Evolutionary conservation across 2,888 invertebrate genomes (phyloP).

Genomic region (Drosophila acutilabella): DNA sequence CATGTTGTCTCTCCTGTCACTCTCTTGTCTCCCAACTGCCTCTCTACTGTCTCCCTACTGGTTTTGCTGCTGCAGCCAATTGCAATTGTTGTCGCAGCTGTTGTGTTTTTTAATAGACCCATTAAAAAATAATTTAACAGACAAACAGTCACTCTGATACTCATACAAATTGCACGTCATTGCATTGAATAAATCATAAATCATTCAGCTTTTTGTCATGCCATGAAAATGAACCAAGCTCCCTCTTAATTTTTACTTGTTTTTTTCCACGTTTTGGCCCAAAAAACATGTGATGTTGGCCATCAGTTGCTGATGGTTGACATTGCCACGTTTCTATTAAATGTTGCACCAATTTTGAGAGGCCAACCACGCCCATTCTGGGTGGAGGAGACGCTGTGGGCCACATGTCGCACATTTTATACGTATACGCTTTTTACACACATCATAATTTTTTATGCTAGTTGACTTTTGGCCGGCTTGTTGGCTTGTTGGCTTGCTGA

Average conservation of each 20-base stretch:
- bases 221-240: slow-evolving; percentile 50
- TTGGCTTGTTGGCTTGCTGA: slow-evolving; percentile 48
- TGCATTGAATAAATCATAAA: slow-evolving; percentile 80
- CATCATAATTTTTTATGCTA: slow-evolving; percentile 81
- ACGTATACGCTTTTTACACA: slow-evolving; percentile 71
- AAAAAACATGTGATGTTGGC: slow-evolving; percentile 61
- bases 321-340: slow-evolving; percentile 72
- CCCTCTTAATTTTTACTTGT: not conserved
- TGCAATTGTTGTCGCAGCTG: slow-evolving; percentile 67
- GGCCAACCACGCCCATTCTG: not conserved
- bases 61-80: slow-evolving; percentile 48
- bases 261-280: slow-evolving; percentile 3
- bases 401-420: slow-evolving; percentile 26
- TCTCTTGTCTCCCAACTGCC: slow-evolving; percentile 1
- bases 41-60: slow-evolving; percentile 4
- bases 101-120: slow-evolving; percentile 81
- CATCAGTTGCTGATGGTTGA: slow-evolving; percentile 50
- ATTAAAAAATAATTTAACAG: slow-evolving; percentile 77
- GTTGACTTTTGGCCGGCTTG: slow-evolving; percentile 74
- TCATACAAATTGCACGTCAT: slow-evolving; percentile 54
- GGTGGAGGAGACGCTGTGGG: no score
- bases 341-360: slow-evolving; percentile 73
- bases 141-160: slow-evolving; percentile 62
- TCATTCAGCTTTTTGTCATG: slow-evolving; percentile 73
- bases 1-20: not conserved